These are phyloP conservation scores for Falcaria lacertinaria DNA, from an alignment of 2,888 invertebrate species.

Conservation along the genomic window DNA sequence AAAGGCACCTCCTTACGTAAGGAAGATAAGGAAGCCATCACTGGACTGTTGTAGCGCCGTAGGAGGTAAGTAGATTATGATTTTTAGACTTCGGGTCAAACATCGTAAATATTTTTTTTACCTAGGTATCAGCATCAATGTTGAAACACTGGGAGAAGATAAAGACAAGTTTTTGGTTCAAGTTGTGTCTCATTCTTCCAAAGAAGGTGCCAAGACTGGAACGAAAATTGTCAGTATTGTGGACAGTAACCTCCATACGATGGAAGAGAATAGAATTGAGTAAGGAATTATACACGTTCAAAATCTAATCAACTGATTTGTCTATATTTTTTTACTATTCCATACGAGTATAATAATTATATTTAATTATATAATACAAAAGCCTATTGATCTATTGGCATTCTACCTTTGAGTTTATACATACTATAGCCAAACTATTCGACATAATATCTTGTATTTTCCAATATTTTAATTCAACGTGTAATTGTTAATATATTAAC, in stretches of 20 bases:
- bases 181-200: slow-evolving; percentile 79
- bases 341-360: too few relatives aligned
- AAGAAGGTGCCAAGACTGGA: slow-evolving; percentile 77
- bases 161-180: slow-evolving; percentile 79
- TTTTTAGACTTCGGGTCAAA: not conserved
- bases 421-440: too few relatives aligned
- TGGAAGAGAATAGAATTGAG: slow-evolving; percentile 83
- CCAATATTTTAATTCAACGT: too few relatives aligned
- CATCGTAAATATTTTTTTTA: slow-evolving; percentile 8
- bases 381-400: too few relatives aligned
- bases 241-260: slow-evolving; percentile 80
- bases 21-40: slow-evolving; percentile 50
- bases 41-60: slow-evolving; percentile 71
- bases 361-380: too few relatives aligned
- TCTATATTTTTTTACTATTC: too few relatives aligned
- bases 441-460: too few relatives aligned
- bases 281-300: slow-evolving; percentile 47
- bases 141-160: slow-evolving; percentile 67
- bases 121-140: slow-evolving; percentile 61
- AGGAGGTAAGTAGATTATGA: slow-evolving; percentile 45
- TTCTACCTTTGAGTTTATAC: too few relatives aligned
- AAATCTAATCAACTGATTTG: too few relatives aligned
- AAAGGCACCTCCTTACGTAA: slow-evolving; percentile 44
- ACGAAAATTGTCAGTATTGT: slow-evolving; percentile 80
- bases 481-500: too few relatives aligned